Evolutionary conservation across 2,888 invertebrate species (phyloP).

Genomic region (Phortica magna): DNA sequence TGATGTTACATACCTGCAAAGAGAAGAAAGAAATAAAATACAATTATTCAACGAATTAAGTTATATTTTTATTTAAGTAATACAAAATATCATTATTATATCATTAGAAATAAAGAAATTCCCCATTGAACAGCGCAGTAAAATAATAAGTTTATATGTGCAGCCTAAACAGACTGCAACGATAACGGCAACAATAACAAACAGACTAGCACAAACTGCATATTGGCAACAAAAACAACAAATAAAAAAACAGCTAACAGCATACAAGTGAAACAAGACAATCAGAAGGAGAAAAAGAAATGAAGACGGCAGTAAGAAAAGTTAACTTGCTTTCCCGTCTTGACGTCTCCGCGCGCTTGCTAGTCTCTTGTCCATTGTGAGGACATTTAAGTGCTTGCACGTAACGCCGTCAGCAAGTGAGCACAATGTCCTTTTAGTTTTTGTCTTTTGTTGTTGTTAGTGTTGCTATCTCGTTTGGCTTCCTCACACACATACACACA

Average conservation of each 20-base stretch:
- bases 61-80: neutral
- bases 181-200: neutral
- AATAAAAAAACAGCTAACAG: too few species aligned
- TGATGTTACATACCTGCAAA: slow-evolving; percentile 41
- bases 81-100: neutral
- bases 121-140: neutral
- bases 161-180: neutral
- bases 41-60: neutral
- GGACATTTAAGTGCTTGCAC: slow-evolving; percentile 16
- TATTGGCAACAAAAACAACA: too few species aligned
- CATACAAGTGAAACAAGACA: neutral
- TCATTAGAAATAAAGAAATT: neutral
- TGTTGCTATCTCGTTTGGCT: neutral
- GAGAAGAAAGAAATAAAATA: slow-evolving; percentile 33
- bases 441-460: neutral
- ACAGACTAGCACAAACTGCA: neutral
- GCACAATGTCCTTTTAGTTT: slow-evolving; percentile 5
- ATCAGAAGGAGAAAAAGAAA: neutral
- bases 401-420: slow-evolving; percentile 12
- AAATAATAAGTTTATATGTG: neutral
- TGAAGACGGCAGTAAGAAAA: too few species aligned
- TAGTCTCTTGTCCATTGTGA: neutral
- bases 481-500: neutral
- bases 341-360: too few species aligned
- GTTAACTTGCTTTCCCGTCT: neutral